phyloP scores from a whole-genome alignment of 2,888 invertebrate species.

The Tetranychus truncatus region DNA sequence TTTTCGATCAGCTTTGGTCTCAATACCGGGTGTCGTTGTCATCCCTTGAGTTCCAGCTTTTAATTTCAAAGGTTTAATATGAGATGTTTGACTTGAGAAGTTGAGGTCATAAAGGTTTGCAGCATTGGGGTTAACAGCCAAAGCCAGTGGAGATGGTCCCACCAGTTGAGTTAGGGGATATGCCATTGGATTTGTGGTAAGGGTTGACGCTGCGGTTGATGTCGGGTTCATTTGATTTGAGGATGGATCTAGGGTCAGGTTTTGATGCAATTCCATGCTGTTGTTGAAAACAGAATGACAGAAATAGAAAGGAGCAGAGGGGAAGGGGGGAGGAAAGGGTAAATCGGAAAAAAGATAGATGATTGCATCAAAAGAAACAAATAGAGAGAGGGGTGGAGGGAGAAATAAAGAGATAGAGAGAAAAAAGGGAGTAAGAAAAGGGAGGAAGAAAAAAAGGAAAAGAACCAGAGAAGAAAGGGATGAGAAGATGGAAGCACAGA shows the following conservation, averaged over 20 bases:
- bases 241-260: slow-evolving; percentile 27
- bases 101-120: slow-evolving; percentile 19
- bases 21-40: slow-evolving; percentile 17
- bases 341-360: not conserved
- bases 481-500: too few relatives aligned
- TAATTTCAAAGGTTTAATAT: slow-evolving; percentile 17
- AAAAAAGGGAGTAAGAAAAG: not conserved
- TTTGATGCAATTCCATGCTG: slow-evolving; percentile 94
- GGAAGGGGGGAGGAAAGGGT: not conserved
- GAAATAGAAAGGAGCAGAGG: not conserved
- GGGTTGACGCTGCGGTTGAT: slow-evolving; percentile 17
- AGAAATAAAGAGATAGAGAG: not conserved
- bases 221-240: slow-evolving; percentile 16
- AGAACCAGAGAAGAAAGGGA: not conserved
- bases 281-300: not conserved
- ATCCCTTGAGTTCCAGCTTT: slow-evolving; percentile 11
- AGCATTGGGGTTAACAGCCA: slow-evolving; percentile 14
- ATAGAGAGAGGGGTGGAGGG: not conserved
- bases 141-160: slow-evolving; percentile 14
- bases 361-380: not conserved
- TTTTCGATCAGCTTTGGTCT: slow-evolving; percentile 20
- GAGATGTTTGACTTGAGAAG: slow-evolving; percentile 17
- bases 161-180: slow-evolving; percentile 20
- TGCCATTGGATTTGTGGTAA: slow-evolving; percentile 19
- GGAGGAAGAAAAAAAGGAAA: not conserved